These are phyloP conservation scores for Villa cingulata DNA, from an alignment of 2,888 invertebrate species.

Conservation along the genomic window DNA sequence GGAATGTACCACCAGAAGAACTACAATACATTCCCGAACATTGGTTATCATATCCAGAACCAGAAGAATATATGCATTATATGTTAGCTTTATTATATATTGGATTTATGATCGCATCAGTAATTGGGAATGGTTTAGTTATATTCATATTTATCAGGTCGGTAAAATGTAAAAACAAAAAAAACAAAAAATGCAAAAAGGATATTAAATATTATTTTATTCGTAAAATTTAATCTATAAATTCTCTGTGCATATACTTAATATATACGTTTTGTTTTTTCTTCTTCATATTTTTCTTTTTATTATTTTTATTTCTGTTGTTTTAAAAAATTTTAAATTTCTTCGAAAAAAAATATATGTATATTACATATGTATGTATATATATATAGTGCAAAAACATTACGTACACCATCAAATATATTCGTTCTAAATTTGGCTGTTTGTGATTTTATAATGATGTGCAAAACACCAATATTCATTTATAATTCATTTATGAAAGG, in stretches of 20 bases:
- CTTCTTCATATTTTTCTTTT: too few species aligned
- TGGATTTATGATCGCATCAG: constrained; percentile 56
- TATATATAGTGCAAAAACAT: constrained; percentile 27
- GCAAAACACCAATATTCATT: constrained; percentile 71
- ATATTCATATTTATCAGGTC: constrained; percentile 53
- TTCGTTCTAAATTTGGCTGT: constrained; percentile 70
- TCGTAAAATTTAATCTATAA: too few species aligned
- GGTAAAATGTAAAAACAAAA: too few species aligned
- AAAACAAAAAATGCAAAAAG: too few species aligned
- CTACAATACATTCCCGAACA: constrained; percentile 62
- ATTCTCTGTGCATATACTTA: too few species aligned
- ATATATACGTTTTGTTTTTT: too few species aligned
- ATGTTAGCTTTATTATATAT: constrained; percentile 61
- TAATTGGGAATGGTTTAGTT: constrained; percentile 69
- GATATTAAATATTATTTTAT: too few species aligned
- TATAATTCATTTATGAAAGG: constrained; percentile 69
- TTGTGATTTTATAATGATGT: constrained; percentile 75
- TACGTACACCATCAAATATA: constrained; percentile 56
- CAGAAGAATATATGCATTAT: constrained; percentile 65
- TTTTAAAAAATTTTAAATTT: too few species aligned
- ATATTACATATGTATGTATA: too few species aligned
- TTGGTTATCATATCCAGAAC: constrained; percentile 65
- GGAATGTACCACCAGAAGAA: constrained; percentile 62
- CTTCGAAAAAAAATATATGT: too few species aligned
- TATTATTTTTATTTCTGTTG: too few species aligned